A percentile compares a stretch with the other conserved stretches of the same genome.
phyloP scores from a whole-genome alignment of 2,888 invertebrate genomes.

The Calephelis perditalis region DNA sequence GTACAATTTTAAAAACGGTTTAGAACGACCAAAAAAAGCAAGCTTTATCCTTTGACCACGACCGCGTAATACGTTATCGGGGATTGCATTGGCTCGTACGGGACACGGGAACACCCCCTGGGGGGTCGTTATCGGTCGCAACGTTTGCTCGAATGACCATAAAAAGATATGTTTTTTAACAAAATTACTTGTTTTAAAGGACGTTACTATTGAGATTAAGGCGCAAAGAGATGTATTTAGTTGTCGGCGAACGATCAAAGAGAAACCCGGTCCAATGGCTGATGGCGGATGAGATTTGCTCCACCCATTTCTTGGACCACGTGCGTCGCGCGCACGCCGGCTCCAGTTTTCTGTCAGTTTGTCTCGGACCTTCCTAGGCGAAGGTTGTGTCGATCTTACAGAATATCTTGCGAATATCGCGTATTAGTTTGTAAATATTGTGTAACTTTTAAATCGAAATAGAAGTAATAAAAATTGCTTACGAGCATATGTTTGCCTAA shows the following conservation, averaged over 20 bases:
- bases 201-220: conserved; percentile 77
- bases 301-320: conserved; percentile 63
- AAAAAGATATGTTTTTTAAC: conserved; percentile 72
- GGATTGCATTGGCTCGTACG: conserved; percentile 49
- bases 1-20: conserved; percentile 46
- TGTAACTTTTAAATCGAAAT: conserved; percentile 2
- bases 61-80: conserved; percentile 46
- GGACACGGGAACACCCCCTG: conserved; percentile 46
- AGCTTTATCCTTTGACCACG: conserved; percentile 59
- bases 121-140: conserved; percentile 40
- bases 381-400: conserved; percentile 22
- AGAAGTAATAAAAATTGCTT: not conserved
- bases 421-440: conserved; percentile 6
- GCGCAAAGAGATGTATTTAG: conserved; percentile 73
- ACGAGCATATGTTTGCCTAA: conserved; percentile 26
- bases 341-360: conserved; percentile 54
- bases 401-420: not conserved
- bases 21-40: conserved; percentile 45
- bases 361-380: conserved; percentile 38
- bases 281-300: conserved; percentile 37
- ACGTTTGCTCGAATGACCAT: conserved; percentile 61
- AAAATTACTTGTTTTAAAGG: conserved; percentile 77
- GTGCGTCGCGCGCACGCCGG: conserved; percentile 70
- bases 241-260: conserved; percentile 74
- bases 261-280: conserved; percentile 51